Evolutionary conservation across 1,140 invertebrate genomes (phyloP).

Genomic region (Drosophila lacteicornis): DNA sequence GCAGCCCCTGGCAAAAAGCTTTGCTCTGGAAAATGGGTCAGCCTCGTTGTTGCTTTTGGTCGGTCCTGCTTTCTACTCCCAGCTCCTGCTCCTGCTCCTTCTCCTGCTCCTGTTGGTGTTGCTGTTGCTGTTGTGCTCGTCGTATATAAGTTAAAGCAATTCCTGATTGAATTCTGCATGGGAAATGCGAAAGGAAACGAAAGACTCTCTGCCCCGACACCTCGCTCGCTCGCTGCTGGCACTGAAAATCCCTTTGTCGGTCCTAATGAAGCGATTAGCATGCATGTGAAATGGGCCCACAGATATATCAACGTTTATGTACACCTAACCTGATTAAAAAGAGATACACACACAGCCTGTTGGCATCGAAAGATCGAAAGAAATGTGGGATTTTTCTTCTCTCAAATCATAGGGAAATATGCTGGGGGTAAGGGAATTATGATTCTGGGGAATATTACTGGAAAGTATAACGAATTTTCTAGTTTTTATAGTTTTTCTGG

Average conservation of each 20-base stretch:
- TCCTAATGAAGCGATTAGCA: slow-evolving; percentile 79
- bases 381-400: neutral
- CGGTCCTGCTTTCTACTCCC: slow-evolving; percentile 12
- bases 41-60: slow-evolving; percentile 43
- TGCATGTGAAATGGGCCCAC: slow-evolving; percentile 57
- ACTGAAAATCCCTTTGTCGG: slow-evolving; percentile 30
- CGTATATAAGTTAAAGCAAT: slow-evolving; percentile 48
- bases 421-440: neutral
- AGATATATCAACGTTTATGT: slow-evolving; percentile 41
- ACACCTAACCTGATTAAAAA: slow-evolving; percentile 38
- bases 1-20: slow-evolving; percentile 77
- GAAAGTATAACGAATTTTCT: neutral
- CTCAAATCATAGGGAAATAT: neutral
- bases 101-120: slow-evolving; percentile 29
- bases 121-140: slow-evolving; percentile 34
- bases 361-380: slow-evolving; percentile 11
- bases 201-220: slow-evolving; percentile 7
- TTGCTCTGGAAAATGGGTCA: slow-evolving; percentile 76
- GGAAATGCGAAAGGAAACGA: slow-evolving; percentile 55
- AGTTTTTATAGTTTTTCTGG: neutral
- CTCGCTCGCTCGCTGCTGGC: slow-evolving; percentile 8
- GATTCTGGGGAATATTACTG: neutral
- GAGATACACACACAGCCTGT: slow-evolving; percentile 47
- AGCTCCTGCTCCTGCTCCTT: slow-evolving; percentile 9
- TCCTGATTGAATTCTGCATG: slow-evolving; percentile 80